phyloP scores from a whole-genome alignment of 2,113 vertebrate species.

The Eonycteris spelaea region DNA sequence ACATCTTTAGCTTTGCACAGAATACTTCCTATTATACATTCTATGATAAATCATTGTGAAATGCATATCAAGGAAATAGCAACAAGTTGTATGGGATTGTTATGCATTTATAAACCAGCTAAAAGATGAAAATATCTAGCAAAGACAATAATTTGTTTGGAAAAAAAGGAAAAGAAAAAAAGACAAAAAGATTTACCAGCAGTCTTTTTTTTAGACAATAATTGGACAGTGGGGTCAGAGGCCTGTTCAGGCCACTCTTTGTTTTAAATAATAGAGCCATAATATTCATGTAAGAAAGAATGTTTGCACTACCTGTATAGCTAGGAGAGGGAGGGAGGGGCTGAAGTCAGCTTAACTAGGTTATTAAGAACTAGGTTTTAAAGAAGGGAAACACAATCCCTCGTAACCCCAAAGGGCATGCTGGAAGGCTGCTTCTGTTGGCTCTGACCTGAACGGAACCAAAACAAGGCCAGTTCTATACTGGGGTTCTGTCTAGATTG shows the following conservation, averaged over 20 bases:
- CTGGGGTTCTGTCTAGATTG: not conserved
- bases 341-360: constrained; percentile 34
- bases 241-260: not conserved
- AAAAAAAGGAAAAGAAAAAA: not conserved
- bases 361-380: constrained; percentile 50
- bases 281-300: constrained; percentile 31
- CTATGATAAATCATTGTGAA: constrained; percentile 3
- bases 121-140: not conserved
- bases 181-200: not conserved
- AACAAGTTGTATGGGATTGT: not conserved
- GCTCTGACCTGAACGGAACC: not conserved
- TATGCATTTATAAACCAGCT: not conserved
- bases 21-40: not conserved
- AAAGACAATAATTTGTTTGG: not conserved
- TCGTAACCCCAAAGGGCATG: not conserved
- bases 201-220: constrained; percentile 28
- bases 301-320: not conserved
- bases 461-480: not conserved
- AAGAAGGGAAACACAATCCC: constrained; percentile 27
- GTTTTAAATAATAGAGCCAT: constrained; percentile 21
- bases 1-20: not conserved
- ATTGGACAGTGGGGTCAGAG: constrained; percentile 45
- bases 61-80: not conserved
- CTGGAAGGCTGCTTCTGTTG: not conserved
- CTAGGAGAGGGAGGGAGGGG: not conserved